Evolutionary conservation across 1,140 invertebrate species (phyloP).

Genomic region (Branchinecta lindahli): DNA sequence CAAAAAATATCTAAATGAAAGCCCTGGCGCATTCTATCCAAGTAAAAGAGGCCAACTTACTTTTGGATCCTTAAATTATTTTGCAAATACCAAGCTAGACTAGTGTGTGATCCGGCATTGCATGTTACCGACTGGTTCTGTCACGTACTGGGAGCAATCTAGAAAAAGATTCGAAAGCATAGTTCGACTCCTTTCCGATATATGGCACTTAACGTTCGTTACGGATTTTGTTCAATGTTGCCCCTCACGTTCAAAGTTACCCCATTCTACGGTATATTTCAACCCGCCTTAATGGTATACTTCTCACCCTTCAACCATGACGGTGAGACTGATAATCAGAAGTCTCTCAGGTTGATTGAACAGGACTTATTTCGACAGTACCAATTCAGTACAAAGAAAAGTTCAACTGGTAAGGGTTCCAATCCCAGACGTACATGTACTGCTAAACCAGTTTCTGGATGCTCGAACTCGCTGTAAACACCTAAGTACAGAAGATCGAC

Average conservation of each 20-base stretch:
- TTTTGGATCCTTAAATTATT: not conserved
- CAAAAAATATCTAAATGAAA: not conserved
- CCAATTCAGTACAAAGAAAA: no score
- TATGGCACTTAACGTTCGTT: not conserved
- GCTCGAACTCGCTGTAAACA: no score
- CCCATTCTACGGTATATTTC: not conserved
- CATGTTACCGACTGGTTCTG: not conserved
- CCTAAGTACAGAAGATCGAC: no score
- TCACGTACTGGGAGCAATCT: not conserved
- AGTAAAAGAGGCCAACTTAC: not conserved
- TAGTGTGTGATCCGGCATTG: not conserved
- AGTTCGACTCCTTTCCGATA: not conserved
- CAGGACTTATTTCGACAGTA: no score
- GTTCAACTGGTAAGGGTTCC: no score
- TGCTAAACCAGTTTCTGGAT: no score
- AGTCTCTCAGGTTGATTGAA: no score
- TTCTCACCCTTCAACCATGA: no score
- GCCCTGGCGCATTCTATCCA: not conserved
- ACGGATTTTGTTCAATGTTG: not conserved
- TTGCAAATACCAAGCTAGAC: not conserved
- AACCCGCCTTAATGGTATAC: no score
- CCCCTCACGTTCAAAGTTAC: conserved; percentile 7
- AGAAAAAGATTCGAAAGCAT: not conserved
- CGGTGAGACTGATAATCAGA: no score
- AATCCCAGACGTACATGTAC: no score